Evolutionary conservation across 2,113 vertebrate genomes (phyloP).

Genomic region (Myodes glareolus): DNA sequence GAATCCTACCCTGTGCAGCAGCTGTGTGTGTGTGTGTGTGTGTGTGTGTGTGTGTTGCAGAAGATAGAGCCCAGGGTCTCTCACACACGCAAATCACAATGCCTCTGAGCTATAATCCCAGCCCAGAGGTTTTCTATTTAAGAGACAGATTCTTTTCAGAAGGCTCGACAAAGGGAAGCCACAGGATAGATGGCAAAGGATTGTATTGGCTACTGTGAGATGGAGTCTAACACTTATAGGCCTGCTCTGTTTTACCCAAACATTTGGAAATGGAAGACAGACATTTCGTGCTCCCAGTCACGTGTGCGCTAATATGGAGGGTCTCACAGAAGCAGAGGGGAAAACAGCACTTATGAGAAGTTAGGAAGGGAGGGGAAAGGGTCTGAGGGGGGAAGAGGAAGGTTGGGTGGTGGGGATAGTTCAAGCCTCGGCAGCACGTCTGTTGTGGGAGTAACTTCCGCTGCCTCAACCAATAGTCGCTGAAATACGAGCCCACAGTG

Average conservation of each 20-base stretch:
- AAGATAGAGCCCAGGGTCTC: background rate
- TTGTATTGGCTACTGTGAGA: background rate
- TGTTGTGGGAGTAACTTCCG: too few species aligned
- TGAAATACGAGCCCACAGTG: too few species aligned
- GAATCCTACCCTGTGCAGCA: background rate
- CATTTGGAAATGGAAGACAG: background rate
- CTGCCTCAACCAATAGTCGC: too few species aligned
- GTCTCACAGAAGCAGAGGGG: background rate
- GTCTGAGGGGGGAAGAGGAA: background rate
- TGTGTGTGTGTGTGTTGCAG: background rate
- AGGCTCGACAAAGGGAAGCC: background rate
- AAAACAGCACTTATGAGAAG: background rate
- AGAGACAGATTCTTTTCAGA: constrained; percentile 13
- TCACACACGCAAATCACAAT: background rate
- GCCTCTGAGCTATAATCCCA: background rate
- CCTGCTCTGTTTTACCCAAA: too few species aligned
- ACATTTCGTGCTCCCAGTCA: background rate
- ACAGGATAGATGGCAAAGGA: background rate
- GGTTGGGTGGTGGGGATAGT: background rate
- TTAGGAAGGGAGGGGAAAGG: background rate
- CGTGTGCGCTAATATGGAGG: accelerated
- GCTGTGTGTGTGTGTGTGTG: accelerated
- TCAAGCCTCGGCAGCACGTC: too few species aligned
- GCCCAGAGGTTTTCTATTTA: background rate
- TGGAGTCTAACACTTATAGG: background rate